Percentiles rank a stretch among this genome's conserved stretches.
These are phyloP conservation scores for Drosophila lacicola DNA, from an alignment of 2,888 invertebrate genomes.

Conservation along the genomic window DNA sequence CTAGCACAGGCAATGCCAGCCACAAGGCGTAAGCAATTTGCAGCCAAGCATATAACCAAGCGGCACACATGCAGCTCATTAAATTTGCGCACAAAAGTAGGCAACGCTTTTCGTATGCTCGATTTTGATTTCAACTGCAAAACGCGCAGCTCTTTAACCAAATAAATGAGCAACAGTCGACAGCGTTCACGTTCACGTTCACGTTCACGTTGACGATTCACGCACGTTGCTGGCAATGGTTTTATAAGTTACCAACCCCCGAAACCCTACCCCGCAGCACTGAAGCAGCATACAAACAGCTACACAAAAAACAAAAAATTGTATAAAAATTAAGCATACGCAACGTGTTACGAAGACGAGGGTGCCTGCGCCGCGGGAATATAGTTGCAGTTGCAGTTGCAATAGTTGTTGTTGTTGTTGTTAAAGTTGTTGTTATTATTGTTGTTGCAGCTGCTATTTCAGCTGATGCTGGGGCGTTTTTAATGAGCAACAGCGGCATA, in stretches of 20 bases:
- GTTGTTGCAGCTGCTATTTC: conserved; percentile 27
- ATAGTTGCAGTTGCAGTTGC: conserved; percentile 22
- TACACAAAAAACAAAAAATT: conserved; percentile 24
- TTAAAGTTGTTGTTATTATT: conserved; percentile 19
- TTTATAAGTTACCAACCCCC: conserved; percentile 5
- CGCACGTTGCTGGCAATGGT: conserved; percentile 47
- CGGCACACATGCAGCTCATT: conserved; percentile 45
- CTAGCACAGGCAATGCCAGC: neutral
- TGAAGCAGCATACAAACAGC: conserved; percentile 7
- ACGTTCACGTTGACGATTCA: conserved; percentile 38
- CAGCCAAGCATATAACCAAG: conserved; percentile 7
- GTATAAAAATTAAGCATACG: conserved; percentile 74
- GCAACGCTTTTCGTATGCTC: conserved; percentile 33
- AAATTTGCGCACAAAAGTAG: conserved; percentile 47
- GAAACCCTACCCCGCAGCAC: neutral
- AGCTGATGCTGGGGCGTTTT: conserved; percentile 34
- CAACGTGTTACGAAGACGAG: conserved; percentile 41
- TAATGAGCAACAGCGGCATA: conserved; percentile 52
- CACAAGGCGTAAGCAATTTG: conserved; percentile 25
- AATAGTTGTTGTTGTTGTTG: too few species aligned
- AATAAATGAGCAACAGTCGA: conserved; percentile 74
- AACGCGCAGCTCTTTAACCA: conserved; percentile 28
- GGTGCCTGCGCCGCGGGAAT: conserved; percentile 25
- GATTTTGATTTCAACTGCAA: conserved; percentile 13
- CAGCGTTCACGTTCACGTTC: conserved; percentile 18